Base-by-base conservation (phyloP, 92 coral and sea anemone genomes). In the Heliopora coerulea region DNA sequence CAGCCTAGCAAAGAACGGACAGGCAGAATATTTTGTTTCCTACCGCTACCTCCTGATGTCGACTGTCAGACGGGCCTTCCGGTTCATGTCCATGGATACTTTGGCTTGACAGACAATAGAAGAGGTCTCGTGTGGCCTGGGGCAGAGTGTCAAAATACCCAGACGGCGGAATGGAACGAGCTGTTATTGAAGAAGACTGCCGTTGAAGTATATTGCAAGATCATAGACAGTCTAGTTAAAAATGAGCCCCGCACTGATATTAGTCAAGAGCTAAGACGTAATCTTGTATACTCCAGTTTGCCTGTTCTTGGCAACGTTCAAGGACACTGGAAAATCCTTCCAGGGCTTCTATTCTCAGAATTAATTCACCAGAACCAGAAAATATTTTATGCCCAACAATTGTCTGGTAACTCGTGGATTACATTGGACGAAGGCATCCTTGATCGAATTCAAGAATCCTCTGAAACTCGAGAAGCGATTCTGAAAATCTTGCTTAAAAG, bases 81-180 rank as follows among this genome's bases (percentile, higher is more conserved):
- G 0, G 97, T 88, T 18, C 93, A 91, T 59, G 80, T 91, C 1
- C 97, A 91, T 78, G 97, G 95, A 15, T 85, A 88, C 40, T 91
- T 88, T 80, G 95, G 95, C 21, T 77, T 91, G 33, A 88, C 97
- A 29, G 97, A 88, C 54, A 91, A 91, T 74, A 81, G 97, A 24
- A 67, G 97, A 34, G 86, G 86, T 54, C 74, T 91, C 2, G 86
- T 85, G 62, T 91, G 97, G 97, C 91, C 97, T 42, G 95, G 97
- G 14, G 75, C 87, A 6, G 97, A 88, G 62, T 86, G 91, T 60
- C 95, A 85, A 69, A 88, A 79, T 41, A 93, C 85, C 56, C 96
- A 88, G 37, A 83, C 88, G 8, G 93, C 95, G 10, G 86, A 83
- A 52, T 91, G 95, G 97, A 91, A 91, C 66, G 56, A 85, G 33